Conservation (phyloP, 2,888 invertebrate species). For the Bombyx huttoni region DNA sequence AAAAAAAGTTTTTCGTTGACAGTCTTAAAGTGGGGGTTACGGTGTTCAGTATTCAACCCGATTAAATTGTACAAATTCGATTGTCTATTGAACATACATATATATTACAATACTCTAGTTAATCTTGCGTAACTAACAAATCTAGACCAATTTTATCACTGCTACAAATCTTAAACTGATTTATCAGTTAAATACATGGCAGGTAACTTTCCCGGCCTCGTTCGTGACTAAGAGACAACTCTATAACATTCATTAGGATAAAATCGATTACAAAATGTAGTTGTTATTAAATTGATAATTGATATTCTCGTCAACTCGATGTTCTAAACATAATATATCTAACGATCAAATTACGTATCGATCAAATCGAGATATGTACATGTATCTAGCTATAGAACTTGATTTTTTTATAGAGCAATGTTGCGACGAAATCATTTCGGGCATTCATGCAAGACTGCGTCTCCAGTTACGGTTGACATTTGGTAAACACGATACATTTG, state of each 20-base stretch:
- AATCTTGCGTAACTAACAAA: too few species aligned
- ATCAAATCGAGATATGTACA: constrained; percentile 8
- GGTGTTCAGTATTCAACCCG: too few species aligned
- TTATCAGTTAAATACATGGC: too few species aligned
- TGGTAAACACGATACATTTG: constrained; percentile 36
- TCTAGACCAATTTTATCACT: neutral
- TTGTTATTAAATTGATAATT: constrained; percentile 17
- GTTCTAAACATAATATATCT: constrained; percentile 24
- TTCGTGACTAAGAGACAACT: too few species aligned
- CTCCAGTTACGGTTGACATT: constrained; percentile 47
- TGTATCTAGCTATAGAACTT: constrained; percentile 7
- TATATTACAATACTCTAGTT: too few species aligned
- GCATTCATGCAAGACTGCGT: constrained; percentile 8
- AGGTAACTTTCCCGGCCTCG: too few species aligned
- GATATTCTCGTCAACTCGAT: constrained; percentile 33
- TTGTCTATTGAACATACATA: too few species aligned
- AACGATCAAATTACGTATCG: constrained; percentile 14
- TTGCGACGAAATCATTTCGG: constrained; percentile 9
- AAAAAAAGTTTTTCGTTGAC: too few species aligned
- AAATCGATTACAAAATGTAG: neutral
- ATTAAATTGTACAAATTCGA: too few species aligned
- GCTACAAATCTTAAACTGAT: neutral
- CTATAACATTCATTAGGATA: neutral
- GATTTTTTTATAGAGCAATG: constrained; percentile 16
- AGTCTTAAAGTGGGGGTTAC: too few species aligned